These are phyloP conservation scores for Nomia melanderi DNA, from an alignment of 1,140 invertebrate species.

Conservation along the genomic window DNA sequence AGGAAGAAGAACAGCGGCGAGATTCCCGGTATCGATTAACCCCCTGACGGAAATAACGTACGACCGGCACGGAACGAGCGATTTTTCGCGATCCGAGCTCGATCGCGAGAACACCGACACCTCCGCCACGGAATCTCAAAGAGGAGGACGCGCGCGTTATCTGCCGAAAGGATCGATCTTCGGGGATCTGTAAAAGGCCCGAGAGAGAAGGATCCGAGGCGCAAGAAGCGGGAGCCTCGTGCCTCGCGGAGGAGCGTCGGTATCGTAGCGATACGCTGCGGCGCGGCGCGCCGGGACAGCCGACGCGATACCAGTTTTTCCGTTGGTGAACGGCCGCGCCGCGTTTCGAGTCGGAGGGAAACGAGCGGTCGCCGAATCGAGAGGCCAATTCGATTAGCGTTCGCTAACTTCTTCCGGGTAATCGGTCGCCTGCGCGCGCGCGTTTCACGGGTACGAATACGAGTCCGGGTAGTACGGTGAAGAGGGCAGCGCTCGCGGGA, in stretches of 20 bases:
- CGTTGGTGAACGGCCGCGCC: no score
- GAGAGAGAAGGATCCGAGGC: constrained; percentile 17
- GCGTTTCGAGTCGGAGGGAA: neutral
- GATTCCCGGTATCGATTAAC: constrained; percentile 66
- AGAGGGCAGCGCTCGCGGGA: neutral
- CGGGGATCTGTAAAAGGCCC: constrained; percentile 57
- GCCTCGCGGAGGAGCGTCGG: neutral
- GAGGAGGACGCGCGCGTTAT: constrained; percentile 48
- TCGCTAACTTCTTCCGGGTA: constrained; percentile 35
- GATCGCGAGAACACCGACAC: constrained; percentile 59
- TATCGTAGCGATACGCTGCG: constrained; percentile 10
- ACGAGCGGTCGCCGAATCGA: constrained; percentile 19
- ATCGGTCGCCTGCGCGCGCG: neutral
- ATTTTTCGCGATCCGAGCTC: constrained; percentile 49
- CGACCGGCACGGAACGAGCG: constrained; percentile 19
- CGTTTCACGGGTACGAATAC: neutral
- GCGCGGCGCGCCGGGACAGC: neutral
- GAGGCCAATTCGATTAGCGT: constrained; percentile 10
- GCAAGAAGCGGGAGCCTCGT: constrained; percentile 27
- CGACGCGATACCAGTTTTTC: neutral
- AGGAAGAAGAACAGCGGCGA: constrained; percentile 56
- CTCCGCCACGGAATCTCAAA: constrained; percentile 46
- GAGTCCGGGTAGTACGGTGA: neutral
- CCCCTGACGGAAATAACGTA: constrained; percentile 58
- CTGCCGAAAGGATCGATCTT: constrained; percentile 61